Evolutionary conservation across 2,888 invertebrate genomes (phyloP).

Genomic region (Pilophorus perplexus): DNA sequence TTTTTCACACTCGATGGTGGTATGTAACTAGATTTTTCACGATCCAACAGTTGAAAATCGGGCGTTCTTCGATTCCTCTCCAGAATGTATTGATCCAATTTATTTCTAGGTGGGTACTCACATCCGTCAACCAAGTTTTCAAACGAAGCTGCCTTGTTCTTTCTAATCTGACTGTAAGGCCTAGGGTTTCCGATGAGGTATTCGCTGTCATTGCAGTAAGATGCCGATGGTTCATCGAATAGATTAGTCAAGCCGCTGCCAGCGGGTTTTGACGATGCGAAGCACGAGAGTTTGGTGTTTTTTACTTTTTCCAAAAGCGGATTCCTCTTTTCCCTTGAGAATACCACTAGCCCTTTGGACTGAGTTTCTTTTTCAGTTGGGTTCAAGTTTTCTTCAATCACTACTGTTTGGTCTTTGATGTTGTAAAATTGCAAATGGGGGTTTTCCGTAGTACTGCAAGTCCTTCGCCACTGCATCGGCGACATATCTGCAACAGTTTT

Average conservation of each 20-base stretch:
- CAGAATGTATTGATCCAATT: conserved; percentile 33
- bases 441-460: conserved; percentile 62
- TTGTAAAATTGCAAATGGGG: conserved; percentile 62
- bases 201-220: conserved; percentile 31
- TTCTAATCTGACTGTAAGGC: conserved; percentile 29
- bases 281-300: conserved; percentile 68
- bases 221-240: conserved; percentile 20
- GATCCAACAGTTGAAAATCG: conserved; percentile 25
- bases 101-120: conserved; percentile 36
- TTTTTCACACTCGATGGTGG: neutral
- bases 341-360: conserved; percentile 50
- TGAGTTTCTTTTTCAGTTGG: conserved; percentile 16
- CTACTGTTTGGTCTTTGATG: conserved; percentile 58
- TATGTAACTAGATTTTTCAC: conserved; percentile 1
- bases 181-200: conserved; percentile 29
- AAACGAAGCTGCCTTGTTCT: conserved; percentile 46
- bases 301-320: conserved; percentile 69
- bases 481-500: conserved; percentile 63
- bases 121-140: conserved; percentile 47
- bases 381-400: conserved; percentile 22
- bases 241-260: conserved; percentile 47
- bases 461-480: conserved; percentile 62
- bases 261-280: conserved; percentile 52
- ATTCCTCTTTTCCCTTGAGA: conserved; percentile 64
- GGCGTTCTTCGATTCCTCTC: conserved; percentile 22